Evolutionary conservation across 2,888 invertebrate species (phyloP).

Genomic region (Rhagonycha lutea): DNA sequence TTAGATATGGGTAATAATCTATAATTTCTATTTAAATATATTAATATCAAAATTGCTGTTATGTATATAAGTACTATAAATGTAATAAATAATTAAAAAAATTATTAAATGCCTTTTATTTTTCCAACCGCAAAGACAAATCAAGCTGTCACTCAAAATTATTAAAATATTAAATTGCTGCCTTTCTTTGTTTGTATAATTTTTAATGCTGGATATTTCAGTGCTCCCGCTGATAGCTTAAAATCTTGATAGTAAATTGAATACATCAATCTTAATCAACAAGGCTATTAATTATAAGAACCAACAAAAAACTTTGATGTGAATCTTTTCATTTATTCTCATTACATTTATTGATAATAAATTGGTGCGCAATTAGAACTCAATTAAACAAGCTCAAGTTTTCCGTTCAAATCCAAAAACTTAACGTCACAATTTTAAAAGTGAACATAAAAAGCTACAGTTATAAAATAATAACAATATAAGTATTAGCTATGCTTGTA

Average conservation of each 20-base stretch:
- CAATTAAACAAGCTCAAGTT: neutral
- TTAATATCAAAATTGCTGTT: slow-evolving; percentile 47
- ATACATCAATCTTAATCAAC: slow-evolving; percentile 20
- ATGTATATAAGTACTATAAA: slow-evolving; percentile 48
- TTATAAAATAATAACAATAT: neutral
- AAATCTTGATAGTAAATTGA: slow-evolving; percentile 7
- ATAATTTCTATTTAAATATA: slow-evolving; percentile 23
- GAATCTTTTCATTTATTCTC: neutral
- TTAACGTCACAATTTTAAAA: neutral
- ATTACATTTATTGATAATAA: neutral
- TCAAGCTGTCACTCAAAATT: neutral
- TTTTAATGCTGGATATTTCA: neutral
- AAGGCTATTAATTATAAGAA: slow-evolving; percentile 10
- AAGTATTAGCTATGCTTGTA: neutral
- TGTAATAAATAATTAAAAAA: slow-evolving; percentile 49
- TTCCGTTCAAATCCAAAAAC: neutral
- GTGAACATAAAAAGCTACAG: neutral
- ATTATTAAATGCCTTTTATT: neutral
- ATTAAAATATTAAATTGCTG: neutral
- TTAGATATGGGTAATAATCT: slow-evolving; percentile 23
- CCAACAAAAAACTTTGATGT: neutral
- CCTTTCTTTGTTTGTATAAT: neutral
- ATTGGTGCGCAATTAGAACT: neutral
- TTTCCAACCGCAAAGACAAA: neutral
- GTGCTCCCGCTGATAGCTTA: neutral